Conservation (phyloP, 2,113 vertebrate genomes). For the Probosciger aterrimus region DNA sequence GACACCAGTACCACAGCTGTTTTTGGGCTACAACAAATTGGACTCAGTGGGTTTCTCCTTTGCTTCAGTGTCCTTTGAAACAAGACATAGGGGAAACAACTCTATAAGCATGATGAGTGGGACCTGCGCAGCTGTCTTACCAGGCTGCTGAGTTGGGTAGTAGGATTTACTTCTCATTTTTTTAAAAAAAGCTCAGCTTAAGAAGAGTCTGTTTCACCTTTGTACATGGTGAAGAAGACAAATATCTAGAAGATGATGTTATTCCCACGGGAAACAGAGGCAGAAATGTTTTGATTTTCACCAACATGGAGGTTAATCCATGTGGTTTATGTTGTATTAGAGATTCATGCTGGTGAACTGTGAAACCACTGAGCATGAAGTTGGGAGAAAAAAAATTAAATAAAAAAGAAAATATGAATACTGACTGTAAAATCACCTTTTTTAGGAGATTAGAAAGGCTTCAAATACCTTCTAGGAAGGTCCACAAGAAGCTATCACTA, state of each 20-base stretch:
- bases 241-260: not conserved
- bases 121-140: not conserved
- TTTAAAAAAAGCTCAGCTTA: not conserved
- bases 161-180: not conserved
- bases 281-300: not conserved
- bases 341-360: not conserved
- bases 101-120: not conserved
- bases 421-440: not conserved
- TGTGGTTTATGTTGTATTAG: not conserved
- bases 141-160: not conserved
- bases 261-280: not conserved
- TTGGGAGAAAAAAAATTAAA: not conserved
- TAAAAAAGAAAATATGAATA: not conserved
- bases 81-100: not conserved
- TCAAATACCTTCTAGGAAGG: not conserved
- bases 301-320: not conserved
- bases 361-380: not conserved
- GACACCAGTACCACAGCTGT: fast-evolving
- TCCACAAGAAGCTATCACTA: not conserved
- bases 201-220: not conserved
- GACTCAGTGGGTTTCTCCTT: not conserved
- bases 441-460: not conserved
- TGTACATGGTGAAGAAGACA: fast-evolving
- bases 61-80: not conserved
- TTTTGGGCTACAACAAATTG: not conserved